Conservation (phyloP, 2,888 invertebrate species). For the Calameuta idolon region DNA sequence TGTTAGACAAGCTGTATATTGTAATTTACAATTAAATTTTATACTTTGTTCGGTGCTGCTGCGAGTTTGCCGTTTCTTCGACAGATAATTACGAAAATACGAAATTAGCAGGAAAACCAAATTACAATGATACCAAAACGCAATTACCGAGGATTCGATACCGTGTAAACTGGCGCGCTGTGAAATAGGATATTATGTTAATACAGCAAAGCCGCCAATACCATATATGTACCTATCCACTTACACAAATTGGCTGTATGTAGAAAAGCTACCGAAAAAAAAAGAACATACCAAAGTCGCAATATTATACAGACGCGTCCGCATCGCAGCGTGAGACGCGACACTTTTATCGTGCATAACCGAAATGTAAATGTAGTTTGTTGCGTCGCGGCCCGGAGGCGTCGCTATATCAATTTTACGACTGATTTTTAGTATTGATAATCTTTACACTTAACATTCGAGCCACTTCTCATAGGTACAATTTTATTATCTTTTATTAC, state of each 20-base stretch:
- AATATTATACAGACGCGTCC: not conserved
- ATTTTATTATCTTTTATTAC: not conserved
- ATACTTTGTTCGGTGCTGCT: too few species aligned
- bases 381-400: conserved; percentile 36
- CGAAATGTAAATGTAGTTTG: conserved; percentile 62
- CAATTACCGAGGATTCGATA: too few species aligned
- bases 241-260: not conserved
- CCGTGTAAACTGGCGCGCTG: too few species aligned
- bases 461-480: not conserved
- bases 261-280: not conserved
- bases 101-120: too few species aligned
- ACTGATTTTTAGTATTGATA: conserved; percentile 62
- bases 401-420: conserved; percentile 57
- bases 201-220: too few species aligned
- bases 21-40: too few species aligned
- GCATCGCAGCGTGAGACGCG: conserved; percentile 45
- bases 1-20: too few species aligned
- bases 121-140: too few species aligned
- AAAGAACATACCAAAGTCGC: not conserved
- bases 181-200: too few species aligned
- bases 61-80: too few species aligned
- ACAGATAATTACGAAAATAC: too few species aligned
- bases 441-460: conserved; percentile 49
- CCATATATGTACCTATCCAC: too few species aligned
- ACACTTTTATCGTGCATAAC: conserved; percentile 60